Conservation (phyloP, 2,113 vertebrate species). For the Apteryx mantelli region DNA sequence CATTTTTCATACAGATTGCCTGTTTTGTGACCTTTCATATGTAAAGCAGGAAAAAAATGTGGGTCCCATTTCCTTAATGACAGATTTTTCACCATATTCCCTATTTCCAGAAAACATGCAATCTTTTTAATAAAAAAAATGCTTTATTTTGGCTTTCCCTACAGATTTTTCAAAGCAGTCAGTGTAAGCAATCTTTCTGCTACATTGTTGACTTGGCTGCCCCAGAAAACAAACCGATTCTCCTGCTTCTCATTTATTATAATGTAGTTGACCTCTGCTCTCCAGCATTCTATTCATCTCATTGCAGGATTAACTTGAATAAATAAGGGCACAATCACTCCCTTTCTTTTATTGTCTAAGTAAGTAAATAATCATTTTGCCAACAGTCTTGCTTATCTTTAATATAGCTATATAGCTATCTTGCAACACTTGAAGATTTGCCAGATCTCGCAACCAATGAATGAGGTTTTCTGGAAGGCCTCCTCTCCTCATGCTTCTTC, state of each 20-base stretch:
- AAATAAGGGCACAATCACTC: neutral
- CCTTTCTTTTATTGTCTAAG: neutral
- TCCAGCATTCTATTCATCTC: neutral
- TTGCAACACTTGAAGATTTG: neutral
- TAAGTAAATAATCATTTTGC: fast-evolving
- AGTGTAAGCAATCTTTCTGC: neutral
- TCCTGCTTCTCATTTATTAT: neutral
- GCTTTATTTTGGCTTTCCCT: neutral
- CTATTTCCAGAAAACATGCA: neutral
- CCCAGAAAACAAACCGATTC: neutral
- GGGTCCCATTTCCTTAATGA: neutral
- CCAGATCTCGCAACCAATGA: neutral
- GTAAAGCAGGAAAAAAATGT: neutral
- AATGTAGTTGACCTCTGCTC: neutral
- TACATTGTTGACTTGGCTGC: neutral
- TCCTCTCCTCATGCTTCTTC: neutral
- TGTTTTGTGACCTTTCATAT: neutral
- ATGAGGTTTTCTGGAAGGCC: neutral
- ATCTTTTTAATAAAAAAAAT: neutral
- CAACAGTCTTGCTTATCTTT: neutral
- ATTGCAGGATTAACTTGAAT: neutral
- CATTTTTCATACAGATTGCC: neutral
- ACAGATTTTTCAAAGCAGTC: neutral
- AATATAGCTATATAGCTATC: neutral
- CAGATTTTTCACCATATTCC: neutral